These are phyloP conservation scores for Clistopyga incitator DNA, from an alignment of 2,888 invertebrate species.

Conservation along the genomic window DNA sequence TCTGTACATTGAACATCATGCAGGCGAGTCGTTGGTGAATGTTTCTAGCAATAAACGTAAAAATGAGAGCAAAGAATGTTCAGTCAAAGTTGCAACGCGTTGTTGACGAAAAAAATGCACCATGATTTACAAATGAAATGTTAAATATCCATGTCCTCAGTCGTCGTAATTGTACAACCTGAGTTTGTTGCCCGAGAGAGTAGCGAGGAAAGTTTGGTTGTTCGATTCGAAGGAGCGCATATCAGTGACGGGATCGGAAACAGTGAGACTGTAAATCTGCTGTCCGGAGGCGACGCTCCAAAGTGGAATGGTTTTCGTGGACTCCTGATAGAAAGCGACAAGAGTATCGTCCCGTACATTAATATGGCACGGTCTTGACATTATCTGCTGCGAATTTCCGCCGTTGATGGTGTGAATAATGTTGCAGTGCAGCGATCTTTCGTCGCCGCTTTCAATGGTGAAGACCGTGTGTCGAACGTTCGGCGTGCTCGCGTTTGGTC, in stretches of 20 bases:
- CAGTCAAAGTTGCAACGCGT: background rate
- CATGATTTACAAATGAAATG: constrained; percentile 9
- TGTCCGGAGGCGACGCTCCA: constrained; percentile 87
- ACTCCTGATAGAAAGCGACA: constrained; percentile 91
- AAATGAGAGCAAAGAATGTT: background rate
- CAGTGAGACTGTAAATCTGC: constrained; percentile 86
- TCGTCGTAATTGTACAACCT: constrained; percentile 86
- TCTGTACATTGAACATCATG: background rate
- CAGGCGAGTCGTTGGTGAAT: background rate
- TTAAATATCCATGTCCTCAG: background rate
- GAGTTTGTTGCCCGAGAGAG: constrained; percentile 88
- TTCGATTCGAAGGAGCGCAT: constrained; percentile 87
- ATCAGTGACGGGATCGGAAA: constrained; percentile 89
- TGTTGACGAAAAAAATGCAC: background rate
- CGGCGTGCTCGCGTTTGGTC: constrained; percentile 87
- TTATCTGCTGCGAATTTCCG: constrained; percentile 88
- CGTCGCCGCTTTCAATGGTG: constrained; percentile 83
- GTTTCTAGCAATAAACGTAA: background rate
- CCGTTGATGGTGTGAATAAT: constrained; percentile 88
- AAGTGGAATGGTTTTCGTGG: constrained; percentile 87
- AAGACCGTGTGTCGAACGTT: constrained; percentile 85
- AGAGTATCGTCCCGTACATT: constrained; percentile 87
- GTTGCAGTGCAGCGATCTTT: constrained; percentile 85
- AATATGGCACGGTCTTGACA: constrained; percentile 88
- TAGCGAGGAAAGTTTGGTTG: constrained; percentile 86